These are phyloP conservation scores for Chrosomus eos DNA, from an alignment of 2,797 vertebrate genomes.

Conservation along the genomic window DNA sequence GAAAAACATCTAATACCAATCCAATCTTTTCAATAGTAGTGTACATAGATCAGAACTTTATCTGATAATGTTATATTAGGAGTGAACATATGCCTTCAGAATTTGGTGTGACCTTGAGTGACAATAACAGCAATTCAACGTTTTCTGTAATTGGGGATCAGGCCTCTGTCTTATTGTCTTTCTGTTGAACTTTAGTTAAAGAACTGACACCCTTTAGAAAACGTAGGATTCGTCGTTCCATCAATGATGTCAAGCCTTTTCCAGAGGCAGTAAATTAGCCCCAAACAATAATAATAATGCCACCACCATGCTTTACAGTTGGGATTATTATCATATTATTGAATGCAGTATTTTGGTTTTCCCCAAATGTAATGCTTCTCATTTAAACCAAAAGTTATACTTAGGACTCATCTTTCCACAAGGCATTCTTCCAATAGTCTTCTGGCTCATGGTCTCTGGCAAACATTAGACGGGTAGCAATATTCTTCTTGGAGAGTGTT, in stretches of 20 bases:
- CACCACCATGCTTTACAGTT: not conserved
- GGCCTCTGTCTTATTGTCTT: not conserved
- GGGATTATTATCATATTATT: not conserved
- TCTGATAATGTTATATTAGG: not conserved
- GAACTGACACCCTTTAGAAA: not conserved
- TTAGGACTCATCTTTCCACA: not conserved
- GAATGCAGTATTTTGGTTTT: not conserved
- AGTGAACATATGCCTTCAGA: not conserved
- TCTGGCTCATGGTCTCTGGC: not conserved
- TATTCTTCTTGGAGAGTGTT: constrained; percentile 5
- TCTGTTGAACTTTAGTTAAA: not conserved
- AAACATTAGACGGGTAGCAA: not conserved
- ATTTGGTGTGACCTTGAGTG: not conserved
- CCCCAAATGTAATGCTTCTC: not conserved
- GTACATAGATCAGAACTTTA: not conserved
- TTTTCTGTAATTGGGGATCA: not conserved
- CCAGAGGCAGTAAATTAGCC: not conserved
- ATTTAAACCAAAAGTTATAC: not conserved
- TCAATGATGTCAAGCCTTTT: not conserved
- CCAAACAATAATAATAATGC: not conserved
- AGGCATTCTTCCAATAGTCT: constrained; percentile 3
- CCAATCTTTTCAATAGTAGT: not conserved
- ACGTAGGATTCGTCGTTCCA: not conserved
- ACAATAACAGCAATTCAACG: not conserved
- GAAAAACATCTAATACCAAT: not conserved